Evolutionary conservation across 1,140 invertebrate species (phyloP).

Genomic region (Goniozus legneri): DNA sequence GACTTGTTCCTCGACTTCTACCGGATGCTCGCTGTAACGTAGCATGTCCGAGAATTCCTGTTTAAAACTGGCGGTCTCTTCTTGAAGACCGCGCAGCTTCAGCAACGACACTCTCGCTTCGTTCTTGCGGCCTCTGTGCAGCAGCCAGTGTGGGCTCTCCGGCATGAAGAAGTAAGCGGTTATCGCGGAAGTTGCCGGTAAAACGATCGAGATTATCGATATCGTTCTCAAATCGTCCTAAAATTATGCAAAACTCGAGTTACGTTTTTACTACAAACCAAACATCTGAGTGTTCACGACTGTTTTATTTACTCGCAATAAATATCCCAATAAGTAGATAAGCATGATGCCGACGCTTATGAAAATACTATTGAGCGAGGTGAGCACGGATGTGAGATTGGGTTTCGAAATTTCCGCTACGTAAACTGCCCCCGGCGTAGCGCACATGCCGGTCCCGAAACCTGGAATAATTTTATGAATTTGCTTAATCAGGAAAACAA

Average conservation of each 20-base stretch:
- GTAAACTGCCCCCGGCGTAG: constrained; percentile 41
- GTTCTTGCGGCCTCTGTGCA: constrained; percentile 44
- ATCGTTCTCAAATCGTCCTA: constrained; percentile 57
- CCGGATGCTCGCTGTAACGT: constrained; percentile 61
- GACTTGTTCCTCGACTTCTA: too few relatives aligned
- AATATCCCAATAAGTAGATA: constrained; percentile 56
- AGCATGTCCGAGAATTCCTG: constrained; percentile 73
- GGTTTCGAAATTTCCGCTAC: constrained; percentile 61
- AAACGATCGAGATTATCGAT: constrained; percentile 56
- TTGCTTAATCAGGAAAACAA: not conserved
- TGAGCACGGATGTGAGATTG: constrained; percentile 55
- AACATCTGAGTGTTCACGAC: too few relatives aligned
- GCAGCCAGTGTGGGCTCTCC: constrained; percentile 68
- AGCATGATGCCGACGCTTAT: constrained; percentile 60
- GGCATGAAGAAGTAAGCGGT: constrained; percentile 56
- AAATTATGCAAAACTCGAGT: too few relatives aligned
- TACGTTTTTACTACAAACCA: not conserved
- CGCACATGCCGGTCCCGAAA: constrained; percentile 32
- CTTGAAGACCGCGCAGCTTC: constrained; percentile 51
- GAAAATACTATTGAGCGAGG: constrained; percentile 57
- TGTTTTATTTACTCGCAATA: constrained; percentile 32
- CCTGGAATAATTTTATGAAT: constrained; percentile 28
- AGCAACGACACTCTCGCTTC: constrained; percentile 53
- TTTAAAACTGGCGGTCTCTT: constrained; percentile 60
- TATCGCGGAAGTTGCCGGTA: constrained; percentile 55